These are phyloP conservation scores for Donacobius atricapilla DNA, from an alignment of 2,113 vertebrate species.

Conservation along the genomic window DNA sequence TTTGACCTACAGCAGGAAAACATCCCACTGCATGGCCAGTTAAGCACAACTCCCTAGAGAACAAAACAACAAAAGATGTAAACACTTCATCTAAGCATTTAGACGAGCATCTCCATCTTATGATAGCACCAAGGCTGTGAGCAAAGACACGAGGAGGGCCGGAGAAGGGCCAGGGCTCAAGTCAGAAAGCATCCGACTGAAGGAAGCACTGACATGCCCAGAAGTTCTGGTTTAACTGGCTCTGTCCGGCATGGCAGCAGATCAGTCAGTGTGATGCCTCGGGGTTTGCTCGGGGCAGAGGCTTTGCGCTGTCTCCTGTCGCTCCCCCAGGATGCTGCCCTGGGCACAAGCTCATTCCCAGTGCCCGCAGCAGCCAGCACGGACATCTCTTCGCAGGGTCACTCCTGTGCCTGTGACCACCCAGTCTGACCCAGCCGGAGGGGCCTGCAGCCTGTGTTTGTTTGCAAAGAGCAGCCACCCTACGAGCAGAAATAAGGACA, in stretches of 20 bases:
- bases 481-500: neutral
- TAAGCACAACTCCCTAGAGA: neutral
- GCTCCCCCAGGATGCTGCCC: neutral
- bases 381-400: neutral
- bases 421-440: neutral
- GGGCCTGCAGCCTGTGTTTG: neutral
- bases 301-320: neutral
- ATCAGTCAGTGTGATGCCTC: neutral
- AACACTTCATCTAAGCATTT: neutral
- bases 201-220: neutral
- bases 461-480: neutral
- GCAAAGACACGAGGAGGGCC: neutral
- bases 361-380: neutral
- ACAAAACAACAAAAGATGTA: neutral
- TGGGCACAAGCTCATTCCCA: neutral
- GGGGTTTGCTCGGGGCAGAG: neutral
- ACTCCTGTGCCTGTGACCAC: neutral
- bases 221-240: neutral
- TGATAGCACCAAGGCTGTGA: neutral
- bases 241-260: accelerated
- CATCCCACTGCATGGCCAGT: neutral
- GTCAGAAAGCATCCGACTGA: too few relatives aligned
- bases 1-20: neutral
- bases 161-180: neutral
- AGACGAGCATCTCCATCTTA: neutral